Percentiles rank a stretch among this genome's conserved stretches.
These are phyloP conservation scores for Allophyes oxyacanthae DNA, from an alignment of 2,888 invertebrate genomes.

Conservation along the genomic window DNA sequence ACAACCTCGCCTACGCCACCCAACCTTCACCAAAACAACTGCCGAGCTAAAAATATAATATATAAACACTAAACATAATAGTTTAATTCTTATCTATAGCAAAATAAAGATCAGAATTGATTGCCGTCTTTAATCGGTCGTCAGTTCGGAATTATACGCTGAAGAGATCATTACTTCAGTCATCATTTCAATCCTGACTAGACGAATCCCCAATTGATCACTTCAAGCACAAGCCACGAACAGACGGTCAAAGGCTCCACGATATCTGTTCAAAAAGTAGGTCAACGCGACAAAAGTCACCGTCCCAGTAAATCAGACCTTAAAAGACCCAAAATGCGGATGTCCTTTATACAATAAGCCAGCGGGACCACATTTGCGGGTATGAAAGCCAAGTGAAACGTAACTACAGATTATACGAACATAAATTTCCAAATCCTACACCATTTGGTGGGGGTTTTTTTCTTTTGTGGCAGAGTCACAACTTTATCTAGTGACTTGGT, in stretches of 20 bases:
- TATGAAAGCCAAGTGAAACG: conserved; percentile 63
- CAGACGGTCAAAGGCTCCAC: conserved; percentile 36
- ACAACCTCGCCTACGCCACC: conserved; percentile 62
- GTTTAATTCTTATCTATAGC: conserved; percentile 13
- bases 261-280: conserved; percentile 61
- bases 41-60: conserved; percentile 29
- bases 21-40: conserved; percentile 48
- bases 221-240: conserved; percentile 13
- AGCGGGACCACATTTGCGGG: conserved; percentile 62
- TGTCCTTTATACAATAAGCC: conserved; percentile 64
- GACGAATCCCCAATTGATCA: conserved; percentile 46
- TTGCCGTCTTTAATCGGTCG: too few relatives aligned
- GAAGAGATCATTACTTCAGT: conserved; percentile 14
- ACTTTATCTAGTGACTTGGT: conserved; percentile 32
- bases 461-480: conserved; percentile 36
- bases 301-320: conserved; percentile 63
- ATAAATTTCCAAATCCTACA: conserved; percentile 67
- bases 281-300: conserved; percentile 65
- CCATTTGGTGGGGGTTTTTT: conserved; percentile 57
- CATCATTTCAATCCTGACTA: conserved; percentile 38
- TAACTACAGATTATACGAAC: conserved; percentile 69
- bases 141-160: neutral
- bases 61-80: conserved; percentile 11
- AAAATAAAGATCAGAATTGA: conserved; percentile 14
- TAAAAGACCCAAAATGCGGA: conserved; percentile 64